Conservation (phyloP, 2,888 invertebrate species). For the Rhimphoctona megacephalus region DNA sequence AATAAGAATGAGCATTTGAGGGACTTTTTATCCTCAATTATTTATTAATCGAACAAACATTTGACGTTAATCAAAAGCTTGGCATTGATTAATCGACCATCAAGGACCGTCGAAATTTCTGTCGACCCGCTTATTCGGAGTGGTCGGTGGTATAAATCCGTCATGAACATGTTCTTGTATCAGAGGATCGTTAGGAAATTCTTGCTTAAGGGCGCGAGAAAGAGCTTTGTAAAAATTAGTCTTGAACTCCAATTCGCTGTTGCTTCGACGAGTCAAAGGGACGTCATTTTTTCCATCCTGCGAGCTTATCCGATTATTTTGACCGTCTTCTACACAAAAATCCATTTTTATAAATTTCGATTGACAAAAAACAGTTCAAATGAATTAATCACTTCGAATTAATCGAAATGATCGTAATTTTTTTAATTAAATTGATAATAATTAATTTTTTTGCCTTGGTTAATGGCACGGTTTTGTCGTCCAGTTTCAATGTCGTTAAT, state of each 20-base stretch:
- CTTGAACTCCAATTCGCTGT: conserved; percentile 18
- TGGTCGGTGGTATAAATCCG: conserved; percentile 43
- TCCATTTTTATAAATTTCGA: background rate
- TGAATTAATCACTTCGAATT: background rate
- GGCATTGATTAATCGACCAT: background rate
- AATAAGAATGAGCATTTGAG: background rate
- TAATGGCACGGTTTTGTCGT: background rate
- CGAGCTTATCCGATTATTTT: background rate
- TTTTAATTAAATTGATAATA: background rate
- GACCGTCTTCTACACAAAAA: background rate
- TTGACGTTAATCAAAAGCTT: background rate
- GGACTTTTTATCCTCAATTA: background rate
- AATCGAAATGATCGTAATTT: background rate
- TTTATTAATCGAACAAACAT: background rate
- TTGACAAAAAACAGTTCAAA: background rate
- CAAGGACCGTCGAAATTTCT: background rate
- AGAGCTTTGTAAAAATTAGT: conserved; percentile 65
- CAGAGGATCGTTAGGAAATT: conserved; percentile 40
- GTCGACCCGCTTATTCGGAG: background rate
- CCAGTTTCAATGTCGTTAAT: background rate
- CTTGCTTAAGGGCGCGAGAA: conserved; percentile 52
- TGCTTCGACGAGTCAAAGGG: conserved; percentile 28
- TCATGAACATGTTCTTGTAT: conserved; percentile 58
- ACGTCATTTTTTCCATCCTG: background rate
- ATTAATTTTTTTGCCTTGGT: conserved; percentile 10